phyloP scores from a whole-genome alignment of 2,797 vertebrate genomes.

The Anomalospiza imberbis region DNA sequence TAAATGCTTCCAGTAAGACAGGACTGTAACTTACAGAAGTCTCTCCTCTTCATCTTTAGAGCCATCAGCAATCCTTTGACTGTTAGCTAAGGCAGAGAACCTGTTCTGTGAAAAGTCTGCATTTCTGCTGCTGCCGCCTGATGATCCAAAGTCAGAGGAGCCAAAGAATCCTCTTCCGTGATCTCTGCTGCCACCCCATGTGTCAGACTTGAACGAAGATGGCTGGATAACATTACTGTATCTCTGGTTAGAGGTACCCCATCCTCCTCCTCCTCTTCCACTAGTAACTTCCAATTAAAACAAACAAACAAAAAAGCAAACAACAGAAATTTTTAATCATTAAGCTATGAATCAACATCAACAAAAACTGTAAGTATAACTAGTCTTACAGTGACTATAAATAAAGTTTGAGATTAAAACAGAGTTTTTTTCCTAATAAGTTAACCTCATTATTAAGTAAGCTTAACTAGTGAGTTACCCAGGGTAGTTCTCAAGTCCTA shows the following conservation, averaged over 20 bases:
- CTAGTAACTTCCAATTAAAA: conserved; percentile 28
- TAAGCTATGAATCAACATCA: neutral
- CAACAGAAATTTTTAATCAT: neutral
- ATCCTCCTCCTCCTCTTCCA: conserved; percentile 38
- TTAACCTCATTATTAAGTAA: neutral
- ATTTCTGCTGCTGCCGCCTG: conserved; percentile 51
- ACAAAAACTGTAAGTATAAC: neutral
- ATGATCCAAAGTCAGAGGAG: conserved; percentile 59
- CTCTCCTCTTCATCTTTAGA: conserved; percentile 81
- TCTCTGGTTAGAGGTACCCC: conserved; percentile 52
- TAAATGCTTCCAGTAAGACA: neutral
- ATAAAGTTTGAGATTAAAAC: neutral
- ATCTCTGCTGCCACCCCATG: conserved; percentile 72
- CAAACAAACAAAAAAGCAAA: neutral
- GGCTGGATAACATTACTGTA: conserved; percentile 77
- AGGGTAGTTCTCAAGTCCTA: neutral
- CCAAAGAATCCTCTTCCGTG: conserved; percentile 56
- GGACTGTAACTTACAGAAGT: conserved; percentile 79
- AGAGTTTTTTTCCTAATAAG: rapidly evolving
- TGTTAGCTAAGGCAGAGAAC: conserved; percentile 69
- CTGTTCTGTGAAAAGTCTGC: conserved; percentile 79
- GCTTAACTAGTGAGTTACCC: neutral
- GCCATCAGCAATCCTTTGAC: conserved; percentile 47
- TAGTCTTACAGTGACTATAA: neutral
- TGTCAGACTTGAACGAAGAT: conserved; percentile 74